These are phyloP conservation scores for Magallana ariakensis DNA, from an alignment of 1,140 invertebrate genomes.

Conservation along the genomic window DNA sequence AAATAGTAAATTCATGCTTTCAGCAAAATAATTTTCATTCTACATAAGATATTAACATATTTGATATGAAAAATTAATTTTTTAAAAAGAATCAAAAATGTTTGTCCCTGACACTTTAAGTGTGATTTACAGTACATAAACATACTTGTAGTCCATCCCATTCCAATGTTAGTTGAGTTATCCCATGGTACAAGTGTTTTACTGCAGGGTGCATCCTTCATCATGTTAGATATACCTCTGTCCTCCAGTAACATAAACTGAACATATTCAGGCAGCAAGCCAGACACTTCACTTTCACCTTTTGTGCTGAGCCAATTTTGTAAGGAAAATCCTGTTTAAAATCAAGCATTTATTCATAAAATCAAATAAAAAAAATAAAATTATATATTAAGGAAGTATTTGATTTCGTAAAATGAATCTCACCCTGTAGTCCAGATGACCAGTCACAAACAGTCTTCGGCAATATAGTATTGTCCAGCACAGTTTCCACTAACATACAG, in stretches of 20 bases:
- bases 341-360: too few relatives aligned
- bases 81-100: too few relatives aligned
- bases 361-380: too few relatives aligned
- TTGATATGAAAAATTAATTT: too few relatives aligned
- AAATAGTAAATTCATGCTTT: too few relatives aligned
- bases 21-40: too few relatives aligned
- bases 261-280: constrained; percentile 7
- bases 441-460: constrained; percentile 51
- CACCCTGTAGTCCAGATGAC: constrained; percentile 4
- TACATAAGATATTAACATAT: too few relatives aligned
- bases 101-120: too few relatives aligned
- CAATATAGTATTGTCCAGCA: constrained; percentile 40
- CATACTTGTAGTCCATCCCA: constrained; percentile 38
- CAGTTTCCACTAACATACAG: constrained; percentile 43
- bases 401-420: neutral
- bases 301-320: neutral
- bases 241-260: constrained; percentile 37
- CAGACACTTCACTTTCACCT: neutral
- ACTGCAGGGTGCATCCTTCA: constrained; percentile 31
- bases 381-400: neutral
- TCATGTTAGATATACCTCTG: constrained; percentile 31
- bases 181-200: neutral
- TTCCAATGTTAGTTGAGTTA: neutral
- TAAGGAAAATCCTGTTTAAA: neutral
- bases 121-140: too few relatives aligned